Evolutionary conservation across 2,113 vertebrate genomes (phyloP), one percentile per base, ranked within the genome.

Genomic region (Drymodes brunneopygia): DNA sequence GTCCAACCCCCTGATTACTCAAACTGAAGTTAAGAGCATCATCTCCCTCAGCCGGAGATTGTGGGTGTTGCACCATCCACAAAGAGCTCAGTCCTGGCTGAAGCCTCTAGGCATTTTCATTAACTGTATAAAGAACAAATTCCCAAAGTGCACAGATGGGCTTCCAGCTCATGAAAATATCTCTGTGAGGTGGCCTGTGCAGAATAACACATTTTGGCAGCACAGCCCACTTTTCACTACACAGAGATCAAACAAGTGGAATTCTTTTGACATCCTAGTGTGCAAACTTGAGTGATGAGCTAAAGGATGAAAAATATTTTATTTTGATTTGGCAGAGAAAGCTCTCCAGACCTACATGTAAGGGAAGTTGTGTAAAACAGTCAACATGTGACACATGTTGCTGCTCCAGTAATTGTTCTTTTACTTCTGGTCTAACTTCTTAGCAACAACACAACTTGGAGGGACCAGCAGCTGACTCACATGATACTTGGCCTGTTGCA

Each of bases 321-420:
- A 16, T 27, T 83, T 12, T 36, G 29, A 53, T 65, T 38, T 45
- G 40, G n/a, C 15, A 35, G 50, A 69, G 44, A 62, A 87, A 88
- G 60, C 22, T 73, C 44, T 65, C 24, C 24, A 77, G 50, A 73
- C 7, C 21, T 45, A 53, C 7, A 7, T 3, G 6, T 36, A 54
- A 60, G 15, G 28, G 48, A 83, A 78, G 16, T 23, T 10, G 1
- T 40, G 10, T 58, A 88, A 80, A 91, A 38, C 11, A 20, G 8
- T 16, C 7, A 25, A 54, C 22, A 25, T 0, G 0, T 8, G 14
- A 31, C 35, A 54, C 0, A 0, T 15, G 13, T 20, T 91, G 35
- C 25, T 66, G 44, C 15, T 78, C 10, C 33, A 35, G 16, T 27
- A 12, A 60, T 85, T 88, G 15, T 53, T 67, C 8, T 56, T 12